phyloP scores from a whole-genome alignment of 2,797 vertebrate genomes.

The Lophura swinhoii region DNA sequence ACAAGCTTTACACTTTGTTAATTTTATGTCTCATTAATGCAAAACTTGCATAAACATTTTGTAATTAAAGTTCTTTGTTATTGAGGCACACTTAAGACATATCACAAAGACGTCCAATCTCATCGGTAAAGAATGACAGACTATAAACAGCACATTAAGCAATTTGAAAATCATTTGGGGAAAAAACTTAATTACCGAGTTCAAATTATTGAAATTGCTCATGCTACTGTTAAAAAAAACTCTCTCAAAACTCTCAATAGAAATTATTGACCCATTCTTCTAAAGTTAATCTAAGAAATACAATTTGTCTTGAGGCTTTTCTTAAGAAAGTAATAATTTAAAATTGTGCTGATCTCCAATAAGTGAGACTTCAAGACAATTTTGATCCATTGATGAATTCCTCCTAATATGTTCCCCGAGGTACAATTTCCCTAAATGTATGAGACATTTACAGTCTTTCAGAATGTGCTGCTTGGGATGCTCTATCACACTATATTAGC shows the following conservation, averaged over 20 bases:
- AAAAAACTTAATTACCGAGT: conserved; percentile 62
- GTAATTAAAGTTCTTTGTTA: conserved; percentile 58
- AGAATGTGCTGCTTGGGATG: conserved; percentile 73
- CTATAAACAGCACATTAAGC: conserved; percentile 42
- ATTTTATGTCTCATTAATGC: conserved; percentile 52
- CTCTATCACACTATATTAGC: conserved; percentile 79
- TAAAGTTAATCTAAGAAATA: conserved; percentile 57
- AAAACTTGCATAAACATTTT: conserved; percentile 38
- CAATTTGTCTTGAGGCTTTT: conserved; percentile 71
- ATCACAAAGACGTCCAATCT: conserved; percentile 48
- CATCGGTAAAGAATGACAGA: conserved; percentile 59
- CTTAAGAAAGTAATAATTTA: conserved; percentile 68
- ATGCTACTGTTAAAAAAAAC: conserved; percentile 1
- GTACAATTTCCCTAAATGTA: conserved; percentile 79
- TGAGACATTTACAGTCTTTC: conserved; percentile 79
- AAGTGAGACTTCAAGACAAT: conserved; percentile 70
- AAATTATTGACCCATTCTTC: conserved; percentile 56
- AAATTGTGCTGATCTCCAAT: conserved; percentile 51
- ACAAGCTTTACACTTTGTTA: conserved; percentile 23
- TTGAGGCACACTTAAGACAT: conserved; percentile 16
- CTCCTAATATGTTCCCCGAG: conserved; percentile 75
- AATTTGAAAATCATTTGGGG: conserved; percentile 56
- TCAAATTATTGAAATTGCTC: conserved; percentile 51
- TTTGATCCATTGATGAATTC: conserved; percentile 77
- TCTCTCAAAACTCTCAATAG: not conserved